Percentiles rank a stretch among this genome's conserved stretches.
These are phyloP conservation scores for Xenotilapia flavipinnis DNA, from an alignment of 2,113 vertebrate genomes.

Conservation along the genomic window DNA sequence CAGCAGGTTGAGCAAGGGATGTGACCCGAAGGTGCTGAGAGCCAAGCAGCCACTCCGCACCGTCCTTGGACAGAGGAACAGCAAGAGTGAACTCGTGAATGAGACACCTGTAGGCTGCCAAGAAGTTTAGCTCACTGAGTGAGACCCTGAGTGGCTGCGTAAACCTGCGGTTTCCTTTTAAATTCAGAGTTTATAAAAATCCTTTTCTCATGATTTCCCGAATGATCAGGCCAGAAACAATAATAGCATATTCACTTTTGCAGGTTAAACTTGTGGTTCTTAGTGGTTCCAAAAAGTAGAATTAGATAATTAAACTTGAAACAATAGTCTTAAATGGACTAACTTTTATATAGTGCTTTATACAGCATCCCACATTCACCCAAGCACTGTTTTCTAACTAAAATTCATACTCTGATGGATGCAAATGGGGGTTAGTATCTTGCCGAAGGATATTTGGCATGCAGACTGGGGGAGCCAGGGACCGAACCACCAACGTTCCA, in stretches of 20 bases:
- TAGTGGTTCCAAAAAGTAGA: not conserved
- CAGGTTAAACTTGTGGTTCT: not conserved
- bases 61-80: not conserved
- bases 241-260: not conserved
- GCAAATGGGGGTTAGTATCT: not conserved
- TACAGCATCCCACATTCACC: accelerated
- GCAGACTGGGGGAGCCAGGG: not conserved
- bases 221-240: not conserved
- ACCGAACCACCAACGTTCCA: not conserved
- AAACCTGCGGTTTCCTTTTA: not conserved
- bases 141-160: accelerated
- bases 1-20: not conserved
- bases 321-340: not conserved
- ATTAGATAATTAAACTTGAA: not conserved
- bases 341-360: not conserved
- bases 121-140: not conserved
- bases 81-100: accelerated
- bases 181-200: not conserved
- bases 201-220: accelerated
- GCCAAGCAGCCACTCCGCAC: accelerated
- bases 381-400: not conserved
- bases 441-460: not conserved
- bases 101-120: not conserved
- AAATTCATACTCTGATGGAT: not conserved
- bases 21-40: not conserved